Conservation (phyloP, 2,797 vertebrate species). For the Babyrousa celebensis region DNA sequence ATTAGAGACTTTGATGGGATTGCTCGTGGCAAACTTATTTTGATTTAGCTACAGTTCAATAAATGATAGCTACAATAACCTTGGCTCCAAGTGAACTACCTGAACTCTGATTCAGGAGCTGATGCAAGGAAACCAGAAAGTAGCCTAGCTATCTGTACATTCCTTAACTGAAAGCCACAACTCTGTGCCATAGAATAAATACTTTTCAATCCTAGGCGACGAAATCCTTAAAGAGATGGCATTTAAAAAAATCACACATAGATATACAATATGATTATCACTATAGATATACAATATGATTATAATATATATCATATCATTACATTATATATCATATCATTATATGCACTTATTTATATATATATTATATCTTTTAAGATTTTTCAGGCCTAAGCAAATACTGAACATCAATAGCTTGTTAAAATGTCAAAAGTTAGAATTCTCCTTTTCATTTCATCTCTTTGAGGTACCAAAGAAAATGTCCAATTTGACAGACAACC, state of each 20-base stretch:
- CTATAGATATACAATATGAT: too few species aligned
- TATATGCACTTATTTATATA: background rate
- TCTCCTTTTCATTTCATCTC: slow-evolving; percentile 29
- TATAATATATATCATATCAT: too few species aligned
- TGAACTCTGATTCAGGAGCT: background rate
- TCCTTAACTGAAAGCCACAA: background rate
- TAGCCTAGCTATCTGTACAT: background rate
- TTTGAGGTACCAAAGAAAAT: slow-evolving; percentile 41
- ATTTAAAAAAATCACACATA: background rate
- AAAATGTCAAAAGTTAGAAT: background rate
- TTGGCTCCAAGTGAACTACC: background rate
- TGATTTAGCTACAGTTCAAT: slow-evolving; percentile 14
- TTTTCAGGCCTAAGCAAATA: slow-evolving; percentile 37
- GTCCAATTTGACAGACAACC: background rate
- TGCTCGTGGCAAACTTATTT: background rate
- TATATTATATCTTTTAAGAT: background rate
- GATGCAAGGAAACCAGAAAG: background rate
- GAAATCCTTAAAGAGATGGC: background rate
- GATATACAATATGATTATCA: background rate
- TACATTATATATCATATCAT: background rate
- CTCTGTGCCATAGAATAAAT: background rate
- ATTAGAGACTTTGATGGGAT: background rate
- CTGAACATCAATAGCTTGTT: background rate
- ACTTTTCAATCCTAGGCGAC: background rate
- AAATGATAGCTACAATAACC: background rate